These are phyloP conservation scores for Pipistrellus pipistrellus DNA, from an alignment of 2,797 vertebrate genomes.

Conservation along the genomic window DNA sequence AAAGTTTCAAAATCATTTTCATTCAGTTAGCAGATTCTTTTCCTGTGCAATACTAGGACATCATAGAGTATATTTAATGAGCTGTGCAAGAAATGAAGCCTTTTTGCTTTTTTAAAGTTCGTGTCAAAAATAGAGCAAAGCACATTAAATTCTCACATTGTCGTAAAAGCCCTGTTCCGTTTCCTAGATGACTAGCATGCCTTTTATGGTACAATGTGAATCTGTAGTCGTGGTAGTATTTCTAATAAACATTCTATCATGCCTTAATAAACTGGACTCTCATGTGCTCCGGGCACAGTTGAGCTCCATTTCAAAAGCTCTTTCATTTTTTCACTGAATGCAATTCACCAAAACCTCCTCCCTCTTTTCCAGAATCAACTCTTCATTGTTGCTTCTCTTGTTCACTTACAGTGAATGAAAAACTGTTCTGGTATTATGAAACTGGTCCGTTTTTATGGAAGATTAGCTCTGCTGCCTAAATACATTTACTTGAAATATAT, in stretches of 20 bases:
- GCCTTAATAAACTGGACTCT: constrained; percentile 24
- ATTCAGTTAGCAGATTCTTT: background rate
- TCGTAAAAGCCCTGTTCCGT: background rate
- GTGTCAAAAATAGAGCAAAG: constrained; percentile 32
- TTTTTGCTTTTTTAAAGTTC: background rate
- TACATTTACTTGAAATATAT: background rate
- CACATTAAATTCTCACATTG: background rate
- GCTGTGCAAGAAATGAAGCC: background rate
- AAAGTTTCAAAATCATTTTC: constrained; percentile 48
- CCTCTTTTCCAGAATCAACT: constrained; percentile 53
- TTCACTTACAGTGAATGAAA: constrained; percentile 65
- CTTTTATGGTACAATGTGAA: constrained; percentile 23
- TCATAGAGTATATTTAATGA: background rate
- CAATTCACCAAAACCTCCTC: constrained; percentile 34
- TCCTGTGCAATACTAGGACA: background rate
- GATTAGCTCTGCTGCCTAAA: background rate
- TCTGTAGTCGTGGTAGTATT: background rate
- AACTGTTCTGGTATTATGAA: background rate
- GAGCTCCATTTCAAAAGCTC: constrained; percentile 58
- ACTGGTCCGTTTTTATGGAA: background rate
- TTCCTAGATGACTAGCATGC: constrained; percentile 17
- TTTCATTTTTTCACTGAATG: constrained; percentile 70
- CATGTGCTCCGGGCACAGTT: constrained; percentile 23
- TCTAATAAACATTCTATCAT: constrained; percentile 28
- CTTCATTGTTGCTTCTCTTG: constrained; percentile 53